Conservation (phyloP, 2,797 vertebrate species). For the Pampus argenteus region DNA sequence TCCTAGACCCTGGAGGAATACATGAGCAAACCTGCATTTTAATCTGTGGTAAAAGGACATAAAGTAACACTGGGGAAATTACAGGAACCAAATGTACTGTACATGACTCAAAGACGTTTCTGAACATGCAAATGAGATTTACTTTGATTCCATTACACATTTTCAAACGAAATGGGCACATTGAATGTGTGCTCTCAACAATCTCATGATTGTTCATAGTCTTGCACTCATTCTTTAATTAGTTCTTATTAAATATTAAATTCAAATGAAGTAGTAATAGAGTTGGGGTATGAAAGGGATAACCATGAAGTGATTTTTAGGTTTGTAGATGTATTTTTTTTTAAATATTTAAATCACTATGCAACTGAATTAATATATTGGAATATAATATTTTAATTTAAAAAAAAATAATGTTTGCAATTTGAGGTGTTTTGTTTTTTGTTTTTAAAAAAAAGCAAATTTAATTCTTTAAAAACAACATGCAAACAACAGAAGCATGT, state of each 20-base stretch:
- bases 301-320: slow-evolving; percentile 33
- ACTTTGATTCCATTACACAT: slow-evolving; percentile 30
- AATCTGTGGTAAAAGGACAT: slow-evolving; percentile 53
- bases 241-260: no score
- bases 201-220: slow-evolving; percentile 21
- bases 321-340: slow-evolving; percentile 27
- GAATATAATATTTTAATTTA: slow-evolving; percentile 19
- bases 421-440: no score
- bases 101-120: slow-evolving; percentile 44
- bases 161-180: slow-evolving; percentile 25
- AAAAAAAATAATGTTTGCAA: slow-evolving; percentile 4
- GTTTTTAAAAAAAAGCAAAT: not conserved
- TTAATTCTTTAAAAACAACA: not conserved
- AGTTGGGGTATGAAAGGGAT: slow-evolving; percentile 15
- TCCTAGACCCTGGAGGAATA: slow-evolving; percentile 96
- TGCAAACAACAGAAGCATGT: no score
- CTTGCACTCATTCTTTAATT: not conserved
- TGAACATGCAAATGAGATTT: slow-evolving; percentile 2
- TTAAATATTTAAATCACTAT: slow-evolving; percentile 38
- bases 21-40: slow-evolving; percentile 97
- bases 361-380: slow-evolving; percentile 33
- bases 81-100: slow-evolving; percentile 35
- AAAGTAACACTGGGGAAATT: slow-evolving; percentile 21
- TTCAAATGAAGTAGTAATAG: slow-evolving; percentile 39
- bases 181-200: slow-evolving; percentile 22